Percentiles rank a stretch among this genome's conserved stretches.
These are phyloP conservation scores for Thamnophis sirtalis DNA, from an alignment of 2,113 vertebrate genomes.

Conservation along the genomic window DNA sequence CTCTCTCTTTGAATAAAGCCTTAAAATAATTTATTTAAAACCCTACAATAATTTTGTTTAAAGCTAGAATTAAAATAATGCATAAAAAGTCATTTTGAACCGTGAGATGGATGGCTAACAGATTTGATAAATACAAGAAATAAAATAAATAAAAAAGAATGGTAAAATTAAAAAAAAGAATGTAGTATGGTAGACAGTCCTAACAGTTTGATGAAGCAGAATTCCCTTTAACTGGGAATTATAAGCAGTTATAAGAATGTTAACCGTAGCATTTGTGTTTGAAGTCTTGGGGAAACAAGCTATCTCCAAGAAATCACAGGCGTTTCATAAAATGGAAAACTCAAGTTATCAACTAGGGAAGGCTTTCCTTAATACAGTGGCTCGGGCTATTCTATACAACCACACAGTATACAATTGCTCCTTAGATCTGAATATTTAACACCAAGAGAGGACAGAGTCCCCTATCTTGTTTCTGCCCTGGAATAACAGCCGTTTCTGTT, in stretches of 20 bases:
- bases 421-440: conserved; percentile 72
- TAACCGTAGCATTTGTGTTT: not conserved
- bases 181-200: not conserved
- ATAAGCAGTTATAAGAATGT: conserved; percentile 34
- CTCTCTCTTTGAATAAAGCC: not conserved
- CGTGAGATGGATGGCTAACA: too few relatives aligned
- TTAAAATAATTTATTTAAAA: not conserved
- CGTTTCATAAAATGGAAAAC: conserved; percentile 25
- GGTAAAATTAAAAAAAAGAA: not conserved
- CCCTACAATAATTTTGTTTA: too few relatives aligned
- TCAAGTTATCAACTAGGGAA: conserved; percentile 39
- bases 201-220: not conserved
- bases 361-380: conserved; percentile 53
- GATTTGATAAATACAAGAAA: not conserved
- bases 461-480: conserved; percentile 64
- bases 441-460: conserved; percentile 53
- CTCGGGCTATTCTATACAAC: conserved; percentile 4
- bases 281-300: too few relatives aligned
- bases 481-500: conserved; percentile 80
- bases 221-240: not conserved
- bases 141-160: not conserved
- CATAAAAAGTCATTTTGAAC: not conserved
- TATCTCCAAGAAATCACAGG: not conserved
- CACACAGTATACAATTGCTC: conserved; percentile 24
- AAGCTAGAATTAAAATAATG: not conserved